Evolutionary conservation across 2,888 invertebrate species (phyloP), one percentile per base, ranked within the genome.

Genomic region (Mycalesis mineus): DNA sequence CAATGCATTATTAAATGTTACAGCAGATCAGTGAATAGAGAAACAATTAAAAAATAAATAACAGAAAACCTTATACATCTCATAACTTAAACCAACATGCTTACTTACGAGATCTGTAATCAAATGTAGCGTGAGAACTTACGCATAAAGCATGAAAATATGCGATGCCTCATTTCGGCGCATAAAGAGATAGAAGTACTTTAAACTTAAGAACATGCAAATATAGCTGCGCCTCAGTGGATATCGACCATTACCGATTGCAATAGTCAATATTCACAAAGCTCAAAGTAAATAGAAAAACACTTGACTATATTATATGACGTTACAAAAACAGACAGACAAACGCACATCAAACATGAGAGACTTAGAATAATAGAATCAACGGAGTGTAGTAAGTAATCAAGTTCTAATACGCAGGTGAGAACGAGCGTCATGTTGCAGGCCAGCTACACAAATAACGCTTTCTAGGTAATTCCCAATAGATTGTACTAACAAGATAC

Each of bases 351-450:
- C 79, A 83, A 81, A 80, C 74, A 77, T 78, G 80, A 82, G 73
- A 80, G 78, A 78, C 80, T 77, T 78, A 82, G 79, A 82, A 79
- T 80, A 81, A 83, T 82, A 85, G 80, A 82, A 81, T 79, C 79
- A 78, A 76, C 76, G 73, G 77, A 83, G 83, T 84, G 82, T 74
- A 74, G 81, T 84, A 84, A 74, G 81, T 84, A 84, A 86, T 84
- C 82, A 82, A 78, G 75, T 64, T 71, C 75, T 86, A 85, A 88
- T 85, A 79, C 76, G 80, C 75, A 86, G 86, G 85, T 78, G 86
- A 82, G 84, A 85, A 83, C 77, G 78, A 78, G 75, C 76, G 74
- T 78, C 84, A 84, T 87, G 88, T 85, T 84, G 86, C 80, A 42
- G 17, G n/a, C 31, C 17, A 42, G 13, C 14, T 17, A 5, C 9